phyloP scores from a whole-genome alignment of 2,888 invertebrate genomes.

The Asteroscopus sphinx region DNA sequence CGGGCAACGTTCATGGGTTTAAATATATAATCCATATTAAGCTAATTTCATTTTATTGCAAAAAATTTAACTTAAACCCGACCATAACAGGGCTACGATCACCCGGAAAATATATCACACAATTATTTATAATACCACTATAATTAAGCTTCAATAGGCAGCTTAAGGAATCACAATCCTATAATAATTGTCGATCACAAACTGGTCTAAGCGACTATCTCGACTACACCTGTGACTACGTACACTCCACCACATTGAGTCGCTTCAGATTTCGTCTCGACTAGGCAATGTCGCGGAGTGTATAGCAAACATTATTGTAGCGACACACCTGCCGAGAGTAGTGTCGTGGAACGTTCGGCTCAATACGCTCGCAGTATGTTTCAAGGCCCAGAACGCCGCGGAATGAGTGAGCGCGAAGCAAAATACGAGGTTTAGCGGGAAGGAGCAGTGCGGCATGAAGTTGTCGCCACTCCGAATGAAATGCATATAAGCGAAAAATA shows the following conservation, averaged over 20 bases:
- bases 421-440: too few species aligned
- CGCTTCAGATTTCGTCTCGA: not conserved
- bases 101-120: constrained; percentile 45
- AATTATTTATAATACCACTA: constrained; percentile 51
- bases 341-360: too few species aligned
- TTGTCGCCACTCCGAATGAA: too few species aligned
- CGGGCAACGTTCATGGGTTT: constrained; percentile 24
- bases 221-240: constrained; percentile 53
- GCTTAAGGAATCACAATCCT: constrained; percentile 68
- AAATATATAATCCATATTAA: constrained; percentile 28
- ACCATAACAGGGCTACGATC: constrained; percentile 15
- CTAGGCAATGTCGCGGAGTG: constrained; percentile 3
- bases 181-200: constrained; percentile 64
- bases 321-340: too few species aligned
- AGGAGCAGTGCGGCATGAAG: too few species aligned
- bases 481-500: too few species aligned
- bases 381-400: too few species aligned
- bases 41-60: constrained; percentile 19
- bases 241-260: constrained; percentile 6
- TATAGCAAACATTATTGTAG: constrained; percentile 31
- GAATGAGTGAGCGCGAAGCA: too few species aligned
- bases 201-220: constrained; percentile 57
- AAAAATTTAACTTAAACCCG: constrained; percentile 12
- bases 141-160: constrained; percentile 65
- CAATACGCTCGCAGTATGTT: too few species aligned